phyloP scores from a whole-genome alignment of 2,888 invertebrate species.

The Leucania comma region DNA sequence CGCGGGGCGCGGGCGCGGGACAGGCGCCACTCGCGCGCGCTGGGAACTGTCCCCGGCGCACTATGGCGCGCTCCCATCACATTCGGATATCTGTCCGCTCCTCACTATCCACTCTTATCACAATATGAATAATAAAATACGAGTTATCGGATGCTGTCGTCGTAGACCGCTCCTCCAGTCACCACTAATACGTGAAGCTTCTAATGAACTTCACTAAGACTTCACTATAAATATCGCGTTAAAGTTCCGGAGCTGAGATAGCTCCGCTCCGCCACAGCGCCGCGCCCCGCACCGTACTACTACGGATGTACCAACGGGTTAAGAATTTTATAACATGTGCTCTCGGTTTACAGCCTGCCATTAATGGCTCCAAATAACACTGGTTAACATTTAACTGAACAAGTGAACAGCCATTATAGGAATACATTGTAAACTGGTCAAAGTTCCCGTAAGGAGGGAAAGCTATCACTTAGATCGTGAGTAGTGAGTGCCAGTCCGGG shows the following conservation, averaged over 20 bases:
- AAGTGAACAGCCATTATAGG: constrained; percentile 39
- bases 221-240: constrained; percentile 60
- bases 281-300: constrained; percentile 8
- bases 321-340: constrained; percentile 58
- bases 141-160: constrained; percentile 63
- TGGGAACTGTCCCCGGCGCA: constrained; percentile 74
- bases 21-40: constrained; percentile 80
- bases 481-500: not conserved
- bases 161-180: constrained; percentile 22
- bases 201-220: constrained; percentile 66
- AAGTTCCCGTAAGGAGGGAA: constrained; percentile 5
- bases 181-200: constrained; percentile 49
- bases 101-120: constrained; percentile 63
- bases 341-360: constrained; percentile 58
- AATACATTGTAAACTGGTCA: constrained; percentile 31
- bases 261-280: constrained; percentile 16
- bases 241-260: constrained; percentile 42
- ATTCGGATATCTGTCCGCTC: constrained; percentile 67
- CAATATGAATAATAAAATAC: constrained; percentile 74
- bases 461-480: constrained; percentile 11
- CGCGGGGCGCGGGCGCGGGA: constrained; percentile 37
- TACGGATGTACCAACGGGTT: constrained; percentile 36
- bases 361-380: constrained; percentile 58
- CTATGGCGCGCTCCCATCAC: constrained; percentile 66
- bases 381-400: constrained; percentile 61